Evolutionary conservation across 1,140 invertebrate genomes (phyloP).

Genomic region (Ceratina calcarata): DNA sequence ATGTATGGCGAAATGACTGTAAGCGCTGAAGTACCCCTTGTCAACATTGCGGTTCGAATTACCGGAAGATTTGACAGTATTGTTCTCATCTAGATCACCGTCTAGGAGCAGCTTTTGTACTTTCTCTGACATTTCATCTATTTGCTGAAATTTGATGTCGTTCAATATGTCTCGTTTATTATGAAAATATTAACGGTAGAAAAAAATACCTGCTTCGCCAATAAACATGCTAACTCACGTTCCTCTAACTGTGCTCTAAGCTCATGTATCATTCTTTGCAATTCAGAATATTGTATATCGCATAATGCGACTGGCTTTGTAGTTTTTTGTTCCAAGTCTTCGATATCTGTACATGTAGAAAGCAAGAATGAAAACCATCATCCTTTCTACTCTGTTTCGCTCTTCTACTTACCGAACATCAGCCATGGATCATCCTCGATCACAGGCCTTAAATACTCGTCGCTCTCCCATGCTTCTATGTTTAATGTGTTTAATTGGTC

Average conservation of each 20-base stretch:
- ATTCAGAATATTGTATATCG: slow-evolving; percentile 83
- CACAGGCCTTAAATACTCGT: slow-evolving; percentile 90
- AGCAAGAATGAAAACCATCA: neutral
- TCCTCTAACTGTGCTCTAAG: slow-evolving; percentile 77
- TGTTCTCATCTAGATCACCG: slow-evolving; percentile 79
- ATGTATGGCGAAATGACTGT: slow-evolving; percentile 98
- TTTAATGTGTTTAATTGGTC: slow-evolving; percentile 81
- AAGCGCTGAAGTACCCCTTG: slow-evolving; percentile 95
- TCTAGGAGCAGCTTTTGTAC: slow-evolving; percentile 76
- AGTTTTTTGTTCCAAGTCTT: slow-evolving; percentile 78
- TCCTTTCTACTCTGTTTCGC: neutral
- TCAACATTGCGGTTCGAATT: slow-evolving; percentile 81
- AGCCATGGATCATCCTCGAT: slow-evolving; percentile 90
- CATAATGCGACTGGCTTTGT: slow-evolving; percentile 79
- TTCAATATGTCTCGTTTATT: neutral
- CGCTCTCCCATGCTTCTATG: slow-evolving; percentile 85
- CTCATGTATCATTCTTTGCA: slow-evolving; percentile 82
- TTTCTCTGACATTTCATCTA: slow-evolving; percentile 78
- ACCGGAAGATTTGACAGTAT: slow-evolving; percentile 42
- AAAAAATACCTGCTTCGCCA: slow-evolving; percentile 73
- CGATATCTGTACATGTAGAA: slow-evolving; percentile 64
- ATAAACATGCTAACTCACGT: slow-evolving; percentile 69
- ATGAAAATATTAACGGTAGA: neutral
- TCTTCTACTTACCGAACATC: slow-evolving; percentile 86
- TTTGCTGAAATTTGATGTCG: slow-evolving; percentile 66